phyloP scores from a whole-genome alignment of 2,113 vertebrate genomes.

The western clawed frog (Xenopus tropicalis) region UCB_Xtro_10.0 CM004443.2:62698501-62699000 shows the following conservation, averaged over 20 bases:
- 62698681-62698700: no score
- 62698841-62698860: slow-evolving; percentile 5
- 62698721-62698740: background rate
- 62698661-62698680: no score
- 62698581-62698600: no score
- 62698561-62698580: no score
- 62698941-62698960: slow-evolving; percentile 27
- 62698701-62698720: no score
- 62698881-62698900: slow-evolving; percentile 13
- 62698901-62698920: slow-evolving; percentile 13
- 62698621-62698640: no score
- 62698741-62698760: slow-evolving; percentile 1
- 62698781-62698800: slow-evolving; percentile 8
- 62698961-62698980: slow-evolving; percentile 10
- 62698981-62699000: slow-evolving; percentile 18
- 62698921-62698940: slow-evolving; percentile 13
- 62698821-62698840: slow-evolving; percentile 9
- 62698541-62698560: no score
- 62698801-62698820: slow-evolving; percentile 4
- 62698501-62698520: no score
- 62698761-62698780: slow-evolving; percentile 2
- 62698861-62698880: slow-evolving; percentile 15
- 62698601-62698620: no score
- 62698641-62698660: no score
- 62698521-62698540: no score